Conservation (phyloP, 2,113 vertebrate genomes). For the Burhinus bistriatus region DNA sequence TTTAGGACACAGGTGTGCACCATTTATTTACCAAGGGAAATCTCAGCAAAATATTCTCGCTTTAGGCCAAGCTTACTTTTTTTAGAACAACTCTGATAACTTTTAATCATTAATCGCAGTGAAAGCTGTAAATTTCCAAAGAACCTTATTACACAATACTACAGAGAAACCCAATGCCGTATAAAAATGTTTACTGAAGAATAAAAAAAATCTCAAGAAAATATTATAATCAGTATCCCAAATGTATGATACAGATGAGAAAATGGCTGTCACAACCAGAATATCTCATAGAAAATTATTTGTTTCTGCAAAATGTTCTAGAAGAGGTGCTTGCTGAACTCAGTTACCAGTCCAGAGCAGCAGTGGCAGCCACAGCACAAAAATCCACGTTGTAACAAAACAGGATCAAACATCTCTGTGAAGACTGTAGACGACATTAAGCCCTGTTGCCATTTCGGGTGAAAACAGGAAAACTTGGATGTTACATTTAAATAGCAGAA, state of each 20-base stretch:
- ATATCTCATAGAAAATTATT: not conserved
- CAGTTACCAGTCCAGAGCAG: not conserved
- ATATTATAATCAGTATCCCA: not conserved
- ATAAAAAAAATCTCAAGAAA: not conserved
- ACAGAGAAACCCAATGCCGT: not conserved
- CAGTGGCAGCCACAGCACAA: not conserved
- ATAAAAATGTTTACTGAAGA: not conserved
- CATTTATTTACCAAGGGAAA: not conserved
- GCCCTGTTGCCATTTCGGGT: not conserved
- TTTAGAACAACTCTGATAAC: not conserved
- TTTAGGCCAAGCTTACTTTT: not conserved
- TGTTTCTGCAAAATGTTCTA: not conserved
- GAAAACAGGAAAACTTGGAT: slow-evolving; percentile 45
- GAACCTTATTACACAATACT: not conserved
- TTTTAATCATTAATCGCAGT: not conserved
- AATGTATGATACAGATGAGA: not conserved
- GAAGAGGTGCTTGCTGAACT: not conserved
- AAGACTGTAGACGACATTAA: not conserved
- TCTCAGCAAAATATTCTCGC: not conserved
- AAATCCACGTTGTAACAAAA: not conserved
- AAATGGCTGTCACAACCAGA: not conserved
- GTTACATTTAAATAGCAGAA: not conserved
- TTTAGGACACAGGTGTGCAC: not conserved
- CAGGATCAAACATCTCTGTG: not conserved
- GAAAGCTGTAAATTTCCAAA: not conserved